These are phyloP conservation scores for Calephelis virginiensis DNA, from an alignment of 1,140 invertebrate genomes.

Conservation along the genomic window DNA sequence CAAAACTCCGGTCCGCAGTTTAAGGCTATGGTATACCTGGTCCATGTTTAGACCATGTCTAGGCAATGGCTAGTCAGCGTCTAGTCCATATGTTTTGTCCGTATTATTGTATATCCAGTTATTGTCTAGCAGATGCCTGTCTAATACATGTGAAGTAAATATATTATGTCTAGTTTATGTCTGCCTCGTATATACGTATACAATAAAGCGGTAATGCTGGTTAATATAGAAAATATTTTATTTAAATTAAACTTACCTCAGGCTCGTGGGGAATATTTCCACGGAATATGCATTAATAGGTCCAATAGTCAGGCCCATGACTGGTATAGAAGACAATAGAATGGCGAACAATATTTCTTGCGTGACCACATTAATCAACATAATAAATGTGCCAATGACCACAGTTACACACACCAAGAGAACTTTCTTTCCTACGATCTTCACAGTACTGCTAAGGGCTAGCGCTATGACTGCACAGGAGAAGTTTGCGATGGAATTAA, in stretches of 20 bases:
- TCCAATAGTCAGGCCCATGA: constrained; percentile 52
- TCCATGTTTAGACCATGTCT: no score
- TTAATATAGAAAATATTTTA: no score
- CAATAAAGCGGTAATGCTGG: no score
- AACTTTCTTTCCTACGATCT: constrained; percentile 60
- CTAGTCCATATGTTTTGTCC: no score
- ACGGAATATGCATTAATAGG: constrained; percentile 38
- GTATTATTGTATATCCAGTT: no score
- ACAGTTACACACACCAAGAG: constrained; percentile 46
- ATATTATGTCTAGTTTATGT: no score
- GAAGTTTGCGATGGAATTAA: neutral
- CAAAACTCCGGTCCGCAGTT: no score
- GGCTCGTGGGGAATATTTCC: neutral
- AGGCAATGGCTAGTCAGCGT: no score
- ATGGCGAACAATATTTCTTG: constrained; percentile 57
- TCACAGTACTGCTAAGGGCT: constrained; percentile 43
- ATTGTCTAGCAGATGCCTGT: no score
- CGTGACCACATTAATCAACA: constrained; percentile 54
- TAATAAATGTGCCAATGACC: constrained; percentile 46
- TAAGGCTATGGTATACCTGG: no score
- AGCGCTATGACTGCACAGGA: constrained; percentile 36
- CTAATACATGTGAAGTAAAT: no score
- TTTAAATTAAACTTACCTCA: constrained; percentile 46
- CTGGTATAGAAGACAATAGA: constrained; percentile 48
- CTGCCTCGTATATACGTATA: no score